These are phyloP conservation scores for Thaumatotibia leucotreta DNA, from an alignment of 1,140 invertebrate genomes.

Conservation along the genomic window DNA sequence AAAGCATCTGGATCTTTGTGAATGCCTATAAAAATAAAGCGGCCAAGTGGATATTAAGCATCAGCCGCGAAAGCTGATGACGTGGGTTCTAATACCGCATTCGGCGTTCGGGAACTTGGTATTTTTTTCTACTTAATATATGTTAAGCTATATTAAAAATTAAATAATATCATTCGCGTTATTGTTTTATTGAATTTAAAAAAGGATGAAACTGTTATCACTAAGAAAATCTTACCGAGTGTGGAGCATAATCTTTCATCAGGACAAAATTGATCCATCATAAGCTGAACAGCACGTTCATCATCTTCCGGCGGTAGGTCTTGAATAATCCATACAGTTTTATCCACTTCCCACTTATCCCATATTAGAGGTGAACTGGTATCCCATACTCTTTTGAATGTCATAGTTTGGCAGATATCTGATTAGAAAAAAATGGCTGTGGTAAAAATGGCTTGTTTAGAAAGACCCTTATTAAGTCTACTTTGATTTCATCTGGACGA, in stretches of 20 bases:
- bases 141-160: no score
- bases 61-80: no score
- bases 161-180: no score
- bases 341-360: constrained; percentile 38
- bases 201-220: no score
- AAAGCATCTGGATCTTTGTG: constrained; percentile 34
- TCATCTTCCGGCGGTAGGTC: constrained; percentile 55
- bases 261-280: constrained; percentile 33
- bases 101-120: no score
- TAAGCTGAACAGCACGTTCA: constrained; percentile 34
- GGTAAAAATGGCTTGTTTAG: no score
- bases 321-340: constrained; percentile 37
- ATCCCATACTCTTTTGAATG: constrained; percentile 43
- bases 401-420: no score
- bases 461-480: no score
- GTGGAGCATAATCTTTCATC: constrained; percentile 43
- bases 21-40: constrained; percentile 28
- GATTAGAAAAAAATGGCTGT: no score
- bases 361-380: constrained; percentile 38
- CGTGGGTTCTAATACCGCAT: not conserved
- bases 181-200: no score
- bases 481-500: no score
- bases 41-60: not conserved
- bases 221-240: constrained; percentile 27
- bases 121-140: no score